A percentile compares a stretch with the other conserved stretches of the same genome.
These are phyloP conservation scores for Sigmodon hispidus DNA, from an alignment of 2,113 vertebrate species.

Conservation along the genomic window DNA sequence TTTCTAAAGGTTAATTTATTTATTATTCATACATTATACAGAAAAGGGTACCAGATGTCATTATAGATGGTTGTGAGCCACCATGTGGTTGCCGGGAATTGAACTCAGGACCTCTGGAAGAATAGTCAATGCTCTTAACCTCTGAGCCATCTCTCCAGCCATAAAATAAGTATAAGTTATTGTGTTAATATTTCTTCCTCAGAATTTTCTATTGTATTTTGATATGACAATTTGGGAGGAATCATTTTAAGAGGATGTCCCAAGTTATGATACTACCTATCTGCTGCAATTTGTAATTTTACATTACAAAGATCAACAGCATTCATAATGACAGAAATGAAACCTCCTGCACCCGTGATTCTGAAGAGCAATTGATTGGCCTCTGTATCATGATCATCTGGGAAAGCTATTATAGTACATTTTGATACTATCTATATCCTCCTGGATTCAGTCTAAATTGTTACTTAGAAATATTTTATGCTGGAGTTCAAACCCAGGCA, in stretches of 20 bases:
- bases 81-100: no score
- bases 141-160: no score
- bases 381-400: not conserved
- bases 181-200: not conserved
- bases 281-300: not conserved
- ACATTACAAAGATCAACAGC: not conserved
- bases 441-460: not conserved
- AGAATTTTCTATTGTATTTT: not conserved
- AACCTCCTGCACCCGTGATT: not conserved
- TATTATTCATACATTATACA: no score
- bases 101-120: no score
- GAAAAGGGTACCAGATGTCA: no score
- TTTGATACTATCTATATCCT: not conserved
- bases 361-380: not conserved
- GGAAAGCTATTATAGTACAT: not conserved
- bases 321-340: not conserved
- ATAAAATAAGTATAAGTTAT: conserved; percentile 26
- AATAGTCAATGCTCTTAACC: no score
- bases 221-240: not conserved
- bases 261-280: not conserved
- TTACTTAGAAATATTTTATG: not conserved
- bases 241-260: conserved; percentile 26
- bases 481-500: not conserved
- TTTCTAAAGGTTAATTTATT: no score
- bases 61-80: no score